These are phyloP conservation scores for Pseudocheirus occidentalis DNA, from an alignment of 2,797 vertebrate genomes.

Conservation along the genomic window DNA sequence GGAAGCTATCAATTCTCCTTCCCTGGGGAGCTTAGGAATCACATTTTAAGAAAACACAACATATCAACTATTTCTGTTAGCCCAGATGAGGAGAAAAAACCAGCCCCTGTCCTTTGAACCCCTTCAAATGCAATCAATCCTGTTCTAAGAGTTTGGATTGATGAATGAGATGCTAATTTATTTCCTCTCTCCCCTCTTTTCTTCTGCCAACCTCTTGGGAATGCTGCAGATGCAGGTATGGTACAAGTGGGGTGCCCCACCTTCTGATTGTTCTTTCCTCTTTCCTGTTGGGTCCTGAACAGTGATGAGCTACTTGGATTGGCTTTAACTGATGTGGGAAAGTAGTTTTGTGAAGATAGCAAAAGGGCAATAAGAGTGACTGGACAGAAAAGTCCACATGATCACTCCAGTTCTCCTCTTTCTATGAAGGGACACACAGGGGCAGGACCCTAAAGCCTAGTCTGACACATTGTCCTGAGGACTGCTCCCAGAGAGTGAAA, in stretches of 20 bases:
- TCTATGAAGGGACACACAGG: neutral
- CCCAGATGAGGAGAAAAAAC: neutral
- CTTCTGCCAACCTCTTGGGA: constrained; percentile 57
- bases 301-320: fast-evolving
- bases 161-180: constrained; percentile 11
- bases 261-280: neutral
- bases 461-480: neutral
- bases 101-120: neutral
- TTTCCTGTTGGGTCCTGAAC: neutral
- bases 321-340: neutral
- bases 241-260: constrained; percentile 64
- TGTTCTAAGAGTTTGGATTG: fast-evolving
- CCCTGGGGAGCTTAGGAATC: neutral
- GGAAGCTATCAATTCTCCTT: neutral
- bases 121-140: neutral
- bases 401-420: neutral
- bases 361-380: neutral
- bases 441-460: too few species aligned
- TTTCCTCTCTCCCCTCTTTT: constrained; percentile 49
- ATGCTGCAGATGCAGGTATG: constrained; percentile 90
- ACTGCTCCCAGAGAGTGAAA: neutral
- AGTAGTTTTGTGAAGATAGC: neutral
- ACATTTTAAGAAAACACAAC: neutral
- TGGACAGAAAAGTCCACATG: neutral
- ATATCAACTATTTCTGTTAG: neutral